phyloP scores from a whole-genome alignment of 2,888 invertebrate species.

The Archips xylosteana region DNA sequence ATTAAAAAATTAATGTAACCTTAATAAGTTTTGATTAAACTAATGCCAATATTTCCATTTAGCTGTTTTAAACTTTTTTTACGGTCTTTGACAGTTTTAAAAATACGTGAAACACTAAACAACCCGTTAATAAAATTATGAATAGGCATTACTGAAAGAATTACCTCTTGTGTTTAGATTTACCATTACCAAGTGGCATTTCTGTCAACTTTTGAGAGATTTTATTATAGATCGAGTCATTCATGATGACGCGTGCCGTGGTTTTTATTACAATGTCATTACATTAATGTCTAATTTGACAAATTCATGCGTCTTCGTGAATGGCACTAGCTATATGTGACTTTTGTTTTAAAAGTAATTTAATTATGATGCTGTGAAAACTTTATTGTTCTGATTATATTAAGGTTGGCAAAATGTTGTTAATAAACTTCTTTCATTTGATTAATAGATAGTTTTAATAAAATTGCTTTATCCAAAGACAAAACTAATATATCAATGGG shows the following conservation, averaged over 20 bases:
- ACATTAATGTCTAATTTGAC: too few species aligned
- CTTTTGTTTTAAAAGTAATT: conserved; percentile 13
- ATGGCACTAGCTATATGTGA: not conserved
- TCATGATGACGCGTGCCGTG: too few species aligned
- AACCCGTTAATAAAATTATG: too few species aligned
- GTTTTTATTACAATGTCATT: too few species aligned
- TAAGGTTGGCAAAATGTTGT: conserved; percentile 4
- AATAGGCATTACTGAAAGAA: too few species aligned
- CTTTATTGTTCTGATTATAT: conserved; percentile 1
- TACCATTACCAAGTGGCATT: not conserved
- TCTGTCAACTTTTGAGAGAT: not conserved
- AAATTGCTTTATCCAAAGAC: not conserved
- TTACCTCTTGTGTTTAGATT: not conserved
- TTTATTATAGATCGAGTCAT: not conserved
- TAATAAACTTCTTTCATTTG: conserved; percentile 26
- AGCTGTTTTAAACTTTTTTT: not conserved
- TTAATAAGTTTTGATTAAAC: not conserved
- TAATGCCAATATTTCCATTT: not conserved
- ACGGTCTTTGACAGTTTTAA: not conserved
- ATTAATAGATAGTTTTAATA: not conserved
- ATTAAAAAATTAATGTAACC: not conserved
- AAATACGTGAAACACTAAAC: too few species aligned
- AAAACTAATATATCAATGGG: not conserved
- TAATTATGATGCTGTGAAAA: conserved; percentile 14
- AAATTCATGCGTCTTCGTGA: too few species aligned